Evolutionary conservation across 2,113 vertebrate genomes (phyloP), one percentile per base, ranked within the genome.

Genomic region (Saguinus midas): DNA sequence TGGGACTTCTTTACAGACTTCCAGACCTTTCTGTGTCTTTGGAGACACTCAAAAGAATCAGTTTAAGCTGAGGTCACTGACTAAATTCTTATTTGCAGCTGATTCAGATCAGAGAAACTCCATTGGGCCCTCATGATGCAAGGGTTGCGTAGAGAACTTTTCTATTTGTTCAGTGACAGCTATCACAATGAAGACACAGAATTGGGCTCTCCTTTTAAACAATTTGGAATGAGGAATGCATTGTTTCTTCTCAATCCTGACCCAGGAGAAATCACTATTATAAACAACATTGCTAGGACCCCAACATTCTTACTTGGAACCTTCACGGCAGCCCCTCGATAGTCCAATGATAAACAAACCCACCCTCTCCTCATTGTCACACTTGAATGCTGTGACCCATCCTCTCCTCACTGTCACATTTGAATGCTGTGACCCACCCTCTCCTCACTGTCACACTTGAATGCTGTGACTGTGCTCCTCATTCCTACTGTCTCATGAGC

Each of bases 71-170:
- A 94, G 82, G 20, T n/a, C 57, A 4, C 17, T 18, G 27, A 25
- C 0, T 43, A 43, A 76, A 13, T 72, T 70, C 52, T 52, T 57
- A 29, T 52, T 40, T 55, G 55, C 12, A 35, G n/a, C 0, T 40
- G 73, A 73, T 35, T 87, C 37, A 52, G 16, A 10, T 18, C 16
- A 45, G n/a, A 87, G 48, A 58, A 29, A 4, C 21, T 23, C n/a
- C 25, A 0, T 0, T 3, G 27, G 75, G n/a, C 4, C 40, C 18
- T 82, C 32, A 1, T 11, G 7, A 9, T 3, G 1, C 43, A 32
- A 79, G 2, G 13, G 20, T 5, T 5, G 2, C 11, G 8, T 0
- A 18, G 0, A 76, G 8, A 8, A 25, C 4, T 8, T 40, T 86
- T 68, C 32, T 29, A 6, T 61, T 37, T 16, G 70, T 66, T 87